These are phyloP conservation scores for Liopterus haemorrhoidalis DNA, from an alignment of 2,888 invertebrate species.

Conservation along the genomic window DNA sequence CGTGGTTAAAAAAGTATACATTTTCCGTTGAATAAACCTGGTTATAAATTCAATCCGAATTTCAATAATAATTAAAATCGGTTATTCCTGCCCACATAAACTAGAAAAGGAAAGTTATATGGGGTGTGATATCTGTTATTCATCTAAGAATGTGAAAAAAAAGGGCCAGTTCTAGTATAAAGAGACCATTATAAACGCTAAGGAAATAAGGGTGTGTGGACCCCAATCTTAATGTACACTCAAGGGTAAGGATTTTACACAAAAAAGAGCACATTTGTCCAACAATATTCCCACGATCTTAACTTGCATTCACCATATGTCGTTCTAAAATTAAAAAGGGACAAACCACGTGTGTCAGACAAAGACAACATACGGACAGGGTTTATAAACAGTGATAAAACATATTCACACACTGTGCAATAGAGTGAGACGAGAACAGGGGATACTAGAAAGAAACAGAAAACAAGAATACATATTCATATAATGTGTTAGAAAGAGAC, in stretches of 20 bases:
- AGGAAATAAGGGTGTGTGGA: slow-evolving; percentile 1
- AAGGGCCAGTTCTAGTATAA: no score
- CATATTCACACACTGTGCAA: not conserved
- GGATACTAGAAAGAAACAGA: not conserved
- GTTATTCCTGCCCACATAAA: no score
- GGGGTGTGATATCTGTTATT: no score
- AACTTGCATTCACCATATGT: slow-evolving; percentile 24
- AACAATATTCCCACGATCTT: slow-evolving; percentile 15
- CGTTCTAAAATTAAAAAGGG: slow-evolving; percentile 9
- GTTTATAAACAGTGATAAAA: slow-evolving; percentile 12
- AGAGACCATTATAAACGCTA: no score
- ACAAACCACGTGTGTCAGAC: slow-evolving; percentile 23
- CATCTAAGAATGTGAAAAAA: no score
- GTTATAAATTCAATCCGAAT: no score
- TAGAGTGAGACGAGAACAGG: not conserved
- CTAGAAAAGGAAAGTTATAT: no score
- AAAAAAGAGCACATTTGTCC: slow-evolving; percentile 16
- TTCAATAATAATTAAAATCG: no score
- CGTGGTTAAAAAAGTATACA: no score
- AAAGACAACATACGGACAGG: slow-evolving; percentile 14
- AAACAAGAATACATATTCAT: not conserved
- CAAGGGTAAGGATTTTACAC: slow-evolving; percentile 4
- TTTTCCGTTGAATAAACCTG: no score
- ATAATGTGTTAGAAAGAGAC: not conserved
- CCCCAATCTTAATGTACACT: slow-evolving; percentile 2